Percentiles rank a stretch among this genome's conserved stretches.
phyloP scores from a whole-genome alignment of 2,797 vertebrate species.

The Dendrocincla tyrannina region DNA sequence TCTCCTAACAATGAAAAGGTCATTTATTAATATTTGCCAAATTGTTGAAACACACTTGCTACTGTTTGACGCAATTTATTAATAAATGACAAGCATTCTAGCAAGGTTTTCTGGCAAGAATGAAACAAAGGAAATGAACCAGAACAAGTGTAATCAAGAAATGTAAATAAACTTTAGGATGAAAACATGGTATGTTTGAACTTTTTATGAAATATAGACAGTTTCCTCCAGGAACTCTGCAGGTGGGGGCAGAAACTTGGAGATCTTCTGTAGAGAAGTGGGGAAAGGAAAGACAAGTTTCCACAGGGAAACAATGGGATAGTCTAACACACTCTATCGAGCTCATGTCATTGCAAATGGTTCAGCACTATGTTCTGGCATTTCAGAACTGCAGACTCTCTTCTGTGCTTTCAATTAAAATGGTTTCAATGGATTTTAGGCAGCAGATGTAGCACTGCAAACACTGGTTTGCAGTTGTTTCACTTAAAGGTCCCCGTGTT shows the following conservation, averaged over 20 bases:
- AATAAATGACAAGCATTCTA: conserved; percentile 66
- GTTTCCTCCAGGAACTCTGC: conserved; percentile 59
- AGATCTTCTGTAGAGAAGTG: not conserved
- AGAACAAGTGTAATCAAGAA: conserved; percentile 66
- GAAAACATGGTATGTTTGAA: conserved; percentile 62
- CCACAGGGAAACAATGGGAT: conserved; percentile 7
- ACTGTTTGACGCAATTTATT: conserved; percentile 71
- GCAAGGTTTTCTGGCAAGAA: conserved; percentile 64
- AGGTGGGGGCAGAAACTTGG: conserved; percentile 47
- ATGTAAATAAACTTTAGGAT: conserved; percentile 74
- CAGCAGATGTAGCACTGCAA: not conserved
- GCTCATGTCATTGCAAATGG: not conserved
- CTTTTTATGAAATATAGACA: conserved; percentile 68
- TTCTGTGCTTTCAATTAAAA: not conserved
- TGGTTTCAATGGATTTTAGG: not conserved
- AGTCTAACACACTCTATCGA: not conserved
- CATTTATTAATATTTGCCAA: conserved; percentile 57
- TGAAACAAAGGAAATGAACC: conserved; percentile 73
- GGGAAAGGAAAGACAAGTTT: conserved; percentile 13
- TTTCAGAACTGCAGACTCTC: not conserved
- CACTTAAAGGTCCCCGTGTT: not conserved
- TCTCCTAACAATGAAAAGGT: conserved; percentile 59
- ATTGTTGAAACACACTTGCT: conserved; percentile 44
- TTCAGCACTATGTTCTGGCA: not conserved
- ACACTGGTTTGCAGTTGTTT: not conserved